Evolutionary conservation across 2,888 invertebrate species (phyloP).

Genomic region (Ceratothoa steindachneri): DNA sequence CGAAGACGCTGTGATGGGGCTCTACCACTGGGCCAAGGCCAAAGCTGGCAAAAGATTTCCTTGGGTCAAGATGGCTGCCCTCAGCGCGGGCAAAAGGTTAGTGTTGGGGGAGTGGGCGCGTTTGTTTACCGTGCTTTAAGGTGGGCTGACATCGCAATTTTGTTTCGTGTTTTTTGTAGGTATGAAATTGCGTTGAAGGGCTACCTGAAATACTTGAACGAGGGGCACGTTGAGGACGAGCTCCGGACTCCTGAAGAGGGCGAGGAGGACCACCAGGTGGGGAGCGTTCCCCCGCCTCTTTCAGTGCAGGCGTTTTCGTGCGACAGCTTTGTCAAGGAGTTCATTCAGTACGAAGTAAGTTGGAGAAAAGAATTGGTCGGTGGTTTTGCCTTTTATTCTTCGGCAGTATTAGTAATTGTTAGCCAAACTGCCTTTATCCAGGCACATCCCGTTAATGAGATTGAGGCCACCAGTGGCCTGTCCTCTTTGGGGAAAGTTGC

Average conservation of each 20-base stretch:
- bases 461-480: no score
- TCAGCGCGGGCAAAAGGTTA: constrained; percentile 35
- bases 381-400: no score
- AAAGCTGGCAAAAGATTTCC: constrained; percentile 30
- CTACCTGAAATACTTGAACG: constrained; percentile 31
- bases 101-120: neutral
- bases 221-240: constrained; percentile 20
- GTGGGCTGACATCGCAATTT: neutral
- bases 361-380: no score
- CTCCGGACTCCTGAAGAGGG: constrained; percentile 20
- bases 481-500: no score
- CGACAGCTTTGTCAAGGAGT: constrained; percentile 33
- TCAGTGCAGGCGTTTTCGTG: constrained; percentile 13
- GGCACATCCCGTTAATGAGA: no score
- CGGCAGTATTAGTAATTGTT: no score
- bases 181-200: constrained; percentile 29
- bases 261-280: constrained; percentile 7
- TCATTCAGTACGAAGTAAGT: constrained; percentile 1
- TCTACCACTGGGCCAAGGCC: constrained; percentile 34
- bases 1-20: constrained; percentile 34
- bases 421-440: no score
- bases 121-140: no score
- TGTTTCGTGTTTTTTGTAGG: constrained; percentile 9
- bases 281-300: constrained; percentile 7
- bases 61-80: constrained; percentile 33